A percentile compares a stretch with the other conserved stretches of the same genome.
These are phyloP conservation scores for Phyllotreta striolata DNA, from an alignment of 2,888 invertebrate species.

Conservation along the genomic window DNA sequence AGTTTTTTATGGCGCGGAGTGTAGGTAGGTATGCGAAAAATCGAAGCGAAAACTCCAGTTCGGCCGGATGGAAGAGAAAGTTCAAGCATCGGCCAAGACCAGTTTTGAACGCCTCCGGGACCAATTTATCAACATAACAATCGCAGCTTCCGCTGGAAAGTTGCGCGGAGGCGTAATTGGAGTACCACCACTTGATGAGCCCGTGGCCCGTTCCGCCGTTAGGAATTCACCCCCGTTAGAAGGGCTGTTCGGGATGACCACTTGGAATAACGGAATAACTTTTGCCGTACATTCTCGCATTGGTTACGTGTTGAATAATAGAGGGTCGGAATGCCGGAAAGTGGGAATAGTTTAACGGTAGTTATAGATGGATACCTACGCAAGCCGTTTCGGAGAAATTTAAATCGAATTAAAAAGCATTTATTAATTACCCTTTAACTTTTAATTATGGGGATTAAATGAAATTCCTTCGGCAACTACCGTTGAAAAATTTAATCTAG, in stretches of 20 bases:
- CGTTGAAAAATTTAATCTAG: background rate
- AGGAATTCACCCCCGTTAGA: constrained; percentile 1
- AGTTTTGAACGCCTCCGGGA: background rate
- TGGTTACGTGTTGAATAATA: constrained; percentile 1
- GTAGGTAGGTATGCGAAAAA: no score
- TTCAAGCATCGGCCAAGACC: background rate
- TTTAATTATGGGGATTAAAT: no score
- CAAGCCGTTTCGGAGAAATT: no score
- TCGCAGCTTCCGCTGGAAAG: background rate
- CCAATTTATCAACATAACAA: constrained; percentile 8
- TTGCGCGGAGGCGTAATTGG: background rate
- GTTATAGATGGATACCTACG: background rate
- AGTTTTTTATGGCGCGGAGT: no score
- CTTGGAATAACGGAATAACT: background rate
- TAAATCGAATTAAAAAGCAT: no score
- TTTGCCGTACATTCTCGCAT: background rate
- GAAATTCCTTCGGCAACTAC: no score
- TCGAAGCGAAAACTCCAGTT: no score
- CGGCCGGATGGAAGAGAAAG: no score
- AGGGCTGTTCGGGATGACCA: background rate
- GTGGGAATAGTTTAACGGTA: background rate
- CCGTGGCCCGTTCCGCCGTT: background rate
- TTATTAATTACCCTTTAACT: no score
- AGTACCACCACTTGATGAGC: constrained; percentile 3
- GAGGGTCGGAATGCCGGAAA: background rate